Conservation (phyloP, 2,797 vertebrate species). For the Cacajao melanocephalus region DNA sequence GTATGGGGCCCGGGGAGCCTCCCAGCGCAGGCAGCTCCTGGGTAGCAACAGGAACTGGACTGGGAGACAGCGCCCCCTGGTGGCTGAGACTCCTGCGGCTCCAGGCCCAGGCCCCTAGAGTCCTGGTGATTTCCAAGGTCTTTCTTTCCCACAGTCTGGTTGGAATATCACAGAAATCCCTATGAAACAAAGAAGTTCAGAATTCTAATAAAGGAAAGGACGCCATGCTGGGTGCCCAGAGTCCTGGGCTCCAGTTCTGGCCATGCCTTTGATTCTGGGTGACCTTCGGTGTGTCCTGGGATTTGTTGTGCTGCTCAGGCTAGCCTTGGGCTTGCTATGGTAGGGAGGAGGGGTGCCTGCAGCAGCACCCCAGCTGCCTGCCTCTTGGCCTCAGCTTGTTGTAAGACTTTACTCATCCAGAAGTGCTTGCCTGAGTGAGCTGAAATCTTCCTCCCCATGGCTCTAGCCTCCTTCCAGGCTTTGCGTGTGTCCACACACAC, state of each 20-base stretch:
- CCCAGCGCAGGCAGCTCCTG: not conserved
- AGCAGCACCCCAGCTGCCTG: not conserved
- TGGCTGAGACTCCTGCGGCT: not conserved
- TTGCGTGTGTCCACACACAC: not conserved
- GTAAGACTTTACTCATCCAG: not conserved
- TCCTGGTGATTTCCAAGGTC: not conserved
- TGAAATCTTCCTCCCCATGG: not conserved
- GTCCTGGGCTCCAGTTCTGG: not conserved
- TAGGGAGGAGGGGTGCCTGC: not conserved
- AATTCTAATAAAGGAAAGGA: not conserved
- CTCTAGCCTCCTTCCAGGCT: not conserved
- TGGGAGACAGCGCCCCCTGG: slow-evolving; percentile 56
- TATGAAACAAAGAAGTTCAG: not conserved
- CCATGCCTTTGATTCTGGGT: not conserved
- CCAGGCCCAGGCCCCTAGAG: not conserved
- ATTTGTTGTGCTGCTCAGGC: not conserved
- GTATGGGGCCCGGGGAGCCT: rapidly evolving
- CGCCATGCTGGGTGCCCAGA: not conserved
- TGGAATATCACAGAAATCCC: not conserved
- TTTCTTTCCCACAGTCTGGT: not conserved
- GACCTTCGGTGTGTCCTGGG: not conserved
- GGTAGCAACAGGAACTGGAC: not conserved
- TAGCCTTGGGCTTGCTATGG: not conserved
- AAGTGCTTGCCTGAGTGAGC: not conserved
- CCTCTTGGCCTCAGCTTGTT: not conserved